Percentiles rank a stretch among this genome's conserved stretches.
Conservation (phyloP, 2,888 invertebrate genomes). For the Epiblema foenella region DNA sequence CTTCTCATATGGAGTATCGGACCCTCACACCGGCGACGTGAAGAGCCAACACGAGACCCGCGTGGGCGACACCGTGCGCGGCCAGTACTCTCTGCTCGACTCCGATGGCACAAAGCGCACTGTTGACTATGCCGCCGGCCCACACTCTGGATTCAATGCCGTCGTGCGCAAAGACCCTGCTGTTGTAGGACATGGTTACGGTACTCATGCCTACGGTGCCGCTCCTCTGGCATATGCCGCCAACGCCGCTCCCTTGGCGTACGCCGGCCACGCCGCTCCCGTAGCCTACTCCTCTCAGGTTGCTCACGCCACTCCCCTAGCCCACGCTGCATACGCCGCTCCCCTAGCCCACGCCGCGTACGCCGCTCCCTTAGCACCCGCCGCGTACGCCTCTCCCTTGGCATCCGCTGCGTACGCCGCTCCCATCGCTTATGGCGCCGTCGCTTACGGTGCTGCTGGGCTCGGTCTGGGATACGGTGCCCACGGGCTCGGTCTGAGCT, state of each 20-base stretch:
- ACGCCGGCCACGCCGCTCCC: conserved; percentile 36
- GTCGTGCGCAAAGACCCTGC: conserved; percentile 49
- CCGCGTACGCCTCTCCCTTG: conserved; percentile 45
- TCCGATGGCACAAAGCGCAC: conserved; percentile 79
- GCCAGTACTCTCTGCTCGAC: conserved; percentile 59
- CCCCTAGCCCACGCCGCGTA: conserved; percentile 47
- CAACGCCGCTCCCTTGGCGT: conserved; percentile 45
- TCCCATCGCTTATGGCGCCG: conserved; percentile 51
- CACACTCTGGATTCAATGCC: conserved; percentile 49
- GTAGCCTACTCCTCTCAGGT: conserved; percentile 44
- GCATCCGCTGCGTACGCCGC: conserved; percentile 46
- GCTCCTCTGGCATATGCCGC: conserved; percentile 46
- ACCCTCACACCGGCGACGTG: conserved; percentile 49
- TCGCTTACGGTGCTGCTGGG: conserved; percentile 38
- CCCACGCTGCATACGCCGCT: conserved; percentile 46
- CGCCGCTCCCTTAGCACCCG: conserved; percentile 47
- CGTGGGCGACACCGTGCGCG: conserved; percentile 78
- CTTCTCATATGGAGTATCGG: conserved; percentile 49
- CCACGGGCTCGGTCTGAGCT: conserved; percentile 34
- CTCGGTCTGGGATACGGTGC: conserved; percentile 37
- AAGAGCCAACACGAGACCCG: conserved; percentile 75
- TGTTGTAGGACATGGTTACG: conserved; percentile 35
- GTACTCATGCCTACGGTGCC: conserved; percentile 41
- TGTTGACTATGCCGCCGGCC: conserved; percentile 70
- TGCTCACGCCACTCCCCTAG: conserved; percentile 42